Evolutionary conservation across 2,113 vertebrate genomes (phyloP).

Genomic region (Mixornis gularis): DNA sequence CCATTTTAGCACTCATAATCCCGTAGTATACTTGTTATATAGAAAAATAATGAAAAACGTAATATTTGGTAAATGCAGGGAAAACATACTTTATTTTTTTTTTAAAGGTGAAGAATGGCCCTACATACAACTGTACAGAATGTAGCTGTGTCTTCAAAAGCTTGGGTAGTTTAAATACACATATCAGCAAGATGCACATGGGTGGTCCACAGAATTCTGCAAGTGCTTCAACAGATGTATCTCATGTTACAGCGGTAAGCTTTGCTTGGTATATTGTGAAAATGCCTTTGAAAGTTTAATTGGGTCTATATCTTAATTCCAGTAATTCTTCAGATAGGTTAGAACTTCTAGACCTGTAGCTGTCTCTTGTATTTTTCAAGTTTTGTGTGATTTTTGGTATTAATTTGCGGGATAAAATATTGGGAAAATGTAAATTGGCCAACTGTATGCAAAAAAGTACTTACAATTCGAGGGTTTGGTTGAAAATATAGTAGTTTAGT

Average conservation of each 20-base stretch:
- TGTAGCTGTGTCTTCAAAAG: conserved; percentile 98
- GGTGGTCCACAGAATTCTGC: conserved; percentile 63
- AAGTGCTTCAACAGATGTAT: conserved; percentile 66
- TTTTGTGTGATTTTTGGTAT: neutral
- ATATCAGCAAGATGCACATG: conserved; percentile 99
- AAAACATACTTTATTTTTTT: neutral
- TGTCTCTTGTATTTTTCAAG: neutral
- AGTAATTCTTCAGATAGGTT: neutral
- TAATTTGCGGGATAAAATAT: neutral
- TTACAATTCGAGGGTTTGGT: neutral
- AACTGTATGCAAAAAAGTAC: neutral
- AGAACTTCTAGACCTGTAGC: neutral
- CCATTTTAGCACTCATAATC: neutral
- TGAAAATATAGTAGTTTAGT: neutral
- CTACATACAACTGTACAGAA: conserved; percentile 91
- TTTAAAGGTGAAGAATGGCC: conserved; percentile 87
- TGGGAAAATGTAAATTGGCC: neutral
- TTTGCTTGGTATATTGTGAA: neutral
- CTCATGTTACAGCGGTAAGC: conserved; percentile 79
- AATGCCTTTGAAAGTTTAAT: neutral
- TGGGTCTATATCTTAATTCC: neutral
- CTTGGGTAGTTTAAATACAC: conserved; percentile 93
- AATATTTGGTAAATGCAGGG: neutral
- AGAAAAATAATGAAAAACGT: neutral
- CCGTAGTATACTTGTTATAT: rapidly evolving